Evolutionary conservation across 2,797 vertebrate genomes (phyloP).

Genomic region (Graptemys geographica): DNA sequence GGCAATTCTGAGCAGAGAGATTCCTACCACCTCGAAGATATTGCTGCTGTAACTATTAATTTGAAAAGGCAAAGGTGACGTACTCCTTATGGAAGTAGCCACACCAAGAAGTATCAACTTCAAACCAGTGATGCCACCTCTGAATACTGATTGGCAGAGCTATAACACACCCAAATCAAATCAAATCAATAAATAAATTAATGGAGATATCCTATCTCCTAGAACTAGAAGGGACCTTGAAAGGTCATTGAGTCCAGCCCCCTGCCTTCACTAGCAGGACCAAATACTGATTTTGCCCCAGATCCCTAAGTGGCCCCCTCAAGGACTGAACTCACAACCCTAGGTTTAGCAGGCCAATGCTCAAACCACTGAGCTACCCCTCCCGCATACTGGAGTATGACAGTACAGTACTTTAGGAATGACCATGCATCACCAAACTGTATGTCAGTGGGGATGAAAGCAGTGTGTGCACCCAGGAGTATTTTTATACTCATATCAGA

Average conservation of each 20-base stretch:
- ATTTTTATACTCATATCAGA: background rate
- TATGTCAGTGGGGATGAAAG: background rate
- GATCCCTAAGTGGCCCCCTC: no score
- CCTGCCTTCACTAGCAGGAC: no score
- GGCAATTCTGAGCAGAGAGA: background rate
- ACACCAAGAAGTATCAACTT: background rate
- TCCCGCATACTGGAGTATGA: background rate
- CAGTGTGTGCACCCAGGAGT: background rate
- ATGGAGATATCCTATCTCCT: no score
- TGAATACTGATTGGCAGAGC: background rate
- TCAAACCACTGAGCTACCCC: no score
- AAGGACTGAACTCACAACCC: no score
- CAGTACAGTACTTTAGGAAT: background rate
- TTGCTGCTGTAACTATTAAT: background rate
- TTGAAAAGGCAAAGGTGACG: background rate
- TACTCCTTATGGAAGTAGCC: background rate
- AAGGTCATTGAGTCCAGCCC: no score
- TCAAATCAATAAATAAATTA: no score
- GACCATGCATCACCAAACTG: background rate
- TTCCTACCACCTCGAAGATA: background rate
- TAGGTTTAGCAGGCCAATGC: no score
- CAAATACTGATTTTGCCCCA: no score
- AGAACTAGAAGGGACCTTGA: no score
- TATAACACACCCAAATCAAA: background rate
- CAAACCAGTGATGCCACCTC: background rate